Evolutionary conservation across 2,797 vertebrate species (phyloP), one percentile per base, ranked within the genome.

Genomic region (Hoplostethus mediterraneus): DNA sequence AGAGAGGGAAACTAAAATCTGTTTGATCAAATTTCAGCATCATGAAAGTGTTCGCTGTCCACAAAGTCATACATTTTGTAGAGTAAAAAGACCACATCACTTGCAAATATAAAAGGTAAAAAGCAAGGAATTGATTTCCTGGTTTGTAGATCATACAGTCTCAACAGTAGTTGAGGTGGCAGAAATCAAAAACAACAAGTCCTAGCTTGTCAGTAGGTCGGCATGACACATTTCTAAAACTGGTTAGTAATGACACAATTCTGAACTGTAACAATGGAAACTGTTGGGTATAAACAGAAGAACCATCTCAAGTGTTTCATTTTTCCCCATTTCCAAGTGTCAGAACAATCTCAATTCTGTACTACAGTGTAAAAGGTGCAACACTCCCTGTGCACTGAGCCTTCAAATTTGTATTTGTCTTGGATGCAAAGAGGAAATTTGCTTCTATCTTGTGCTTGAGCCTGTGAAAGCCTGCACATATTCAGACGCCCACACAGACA

Each of bases 401-500:
- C 13, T 8, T 30, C 28, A 2, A 1, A 31, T 80, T 75, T 61
- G 59, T 56, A n/a, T 64, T 64, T 66, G 67, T 71, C 58, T 63
- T 74, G 59, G 31, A 67, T 65, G 14, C 28, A 61, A 63, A 33
- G 42, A 48, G 21, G 51, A 71, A 44, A 62, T 45, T 12, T 63
- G 44, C 61, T n/a, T 57, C 0, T 21, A 21, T 21, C 21, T 21
- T 21, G 61, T 68, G 71, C 62, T 66, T 0, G 6, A 74, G 79
- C 36, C 49, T 71, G 44, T 84, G 73, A 77, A 63, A 79, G 71
- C 25, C 66, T 71, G 68, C 75, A 72, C 44, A 28, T 77, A 76
- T 74, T 51, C 48, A 54, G 62, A 87, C 76, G 25, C 80, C 78
- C 69, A 75, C 79, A 3, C 73, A 82, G 49, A 70, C 60, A 47